These are phyloP conservation scores for Ormyrus nitidulus DNA, from an alignment of 2,888 invertebrate genomes.

Conservation along the genomic window DNA sequence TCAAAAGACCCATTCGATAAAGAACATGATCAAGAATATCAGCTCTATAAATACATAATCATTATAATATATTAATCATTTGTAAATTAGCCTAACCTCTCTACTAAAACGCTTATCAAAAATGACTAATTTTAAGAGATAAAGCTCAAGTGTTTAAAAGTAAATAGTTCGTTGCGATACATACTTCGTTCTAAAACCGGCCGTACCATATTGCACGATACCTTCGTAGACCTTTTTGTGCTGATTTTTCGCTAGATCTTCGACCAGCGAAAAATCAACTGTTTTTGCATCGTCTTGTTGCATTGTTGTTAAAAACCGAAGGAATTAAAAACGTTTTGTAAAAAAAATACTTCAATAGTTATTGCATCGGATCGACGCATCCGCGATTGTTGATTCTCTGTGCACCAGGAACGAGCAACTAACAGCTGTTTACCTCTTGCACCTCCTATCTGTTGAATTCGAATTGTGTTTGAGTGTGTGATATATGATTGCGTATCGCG, in stretches of 20 bases:
- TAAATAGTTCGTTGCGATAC: conserved; percentile 63
- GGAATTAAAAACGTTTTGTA: no score
- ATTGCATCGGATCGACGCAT: no score
- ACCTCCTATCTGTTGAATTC: no score
- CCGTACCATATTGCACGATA: conserved; percentile 87
- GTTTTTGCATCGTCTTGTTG: neutral
- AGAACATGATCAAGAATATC: conserved; percentile 91
- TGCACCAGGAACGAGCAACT: no score
- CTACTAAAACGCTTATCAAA: conserved; percentile 7
- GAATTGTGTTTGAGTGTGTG: no score
- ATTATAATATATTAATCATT: conserved; percentile 44
- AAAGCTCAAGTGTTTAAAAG: conserved; percentile 12
- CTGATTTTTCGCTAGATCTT: conserved; percentile 47
- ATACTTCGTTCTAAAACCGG: conserved; percentile 90
- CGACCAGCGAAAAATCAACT: conserved; percentile 49
- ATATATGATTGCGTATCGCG: no score
- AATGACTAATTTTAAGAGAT: conserved; percentile 31
- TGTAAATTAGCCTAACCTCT: neutral
- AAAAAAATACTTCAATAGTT: no score
- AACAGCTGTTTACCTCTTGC: no score
- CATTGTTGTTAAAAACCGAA: conserved; percentile 16
- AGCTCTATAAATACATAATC: conserved; percentile 81
- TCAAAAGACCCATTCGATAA: conserved; percentile 95
- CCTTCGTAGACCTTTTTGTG: conserved; percentile 43
- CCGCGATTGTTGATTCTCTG: no score